These are phyloP conservation scores for Drosophila recens DNA, from an alignment of 2,888 invertebrate genomes.

Conservation along the genomic window DNA sequence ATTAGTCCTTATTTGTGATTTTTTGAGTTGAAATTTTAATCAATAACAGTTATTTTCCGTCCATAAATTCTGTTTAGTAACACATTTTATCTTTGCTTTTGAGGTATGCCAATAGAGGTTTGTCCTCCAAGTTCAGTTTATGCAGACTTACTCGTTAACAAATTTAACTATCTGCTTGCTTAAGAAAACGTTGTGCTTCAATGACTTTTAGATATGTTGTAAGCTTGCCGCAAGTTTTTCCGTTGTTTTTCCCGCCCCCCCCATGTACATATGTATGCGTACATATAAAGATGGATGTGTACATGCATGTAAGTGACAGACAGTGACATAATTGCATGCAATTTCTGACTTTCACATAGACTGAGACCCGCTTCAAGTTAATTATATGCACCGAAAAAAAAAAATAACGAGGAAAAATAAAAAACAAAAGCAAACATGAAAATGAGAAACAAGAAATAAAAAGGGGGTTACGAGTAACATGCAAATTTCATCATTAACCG, in stretches of 20 bases:
- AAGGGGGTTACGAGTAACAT: slow-evolving; percentile 50
- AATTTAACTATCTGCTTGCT: slow-evolving; percentile 13
- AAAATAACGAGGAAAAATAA: slow-evolving; percentile 3
- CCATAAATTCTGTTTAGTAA: too few relatives aligned
- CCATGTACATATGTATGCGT: too few relatives aligned
- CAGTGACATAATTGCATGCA: slow-evolving; percentile 62
- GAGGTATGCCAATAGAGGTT: background rate
- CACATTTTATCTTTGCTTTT: background rate
- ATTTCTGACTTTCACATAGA: slow-evolving; percentile 49
- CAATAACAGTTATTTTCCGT: too few relatives aligned
- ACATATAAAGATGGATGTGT: slow-evolving; percentile 1
- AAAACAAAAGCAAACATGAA: slow-evolving; percentile 30
- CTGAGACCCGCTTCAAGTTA: slow-evolving; percentile 73
- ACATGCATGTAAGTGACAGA: slow-evolving; percentile 5
- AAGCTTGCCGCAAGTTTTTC: slow-evolving; percentile 26
- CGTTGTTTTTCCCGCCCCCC: too few relatives aligned
- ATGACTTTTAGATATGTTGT: slow-evolving; percentile 36
- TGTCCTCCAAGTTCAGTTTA: background rate
- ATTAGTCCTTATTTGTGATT: too few relatives aligned
- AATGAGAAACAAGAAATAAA: slow-evolving; percentile 43
- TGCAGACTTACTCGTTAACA: slow-evolving; percentile 1
- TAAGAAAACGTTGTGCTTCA: slow-evolving; percentile 42
- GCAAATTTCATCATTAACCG: slow-evolving; percentile 65
- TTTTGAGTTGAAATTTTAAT: too few relatives aligned
- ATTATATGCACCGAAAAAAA: slow-evolving; percentile 68